These are phyloP conservation scores for Himalopsyche kuldschensis DNA, from an alignment of 2,888 invertebrate species.

Conservation along the genomic window DNA sequence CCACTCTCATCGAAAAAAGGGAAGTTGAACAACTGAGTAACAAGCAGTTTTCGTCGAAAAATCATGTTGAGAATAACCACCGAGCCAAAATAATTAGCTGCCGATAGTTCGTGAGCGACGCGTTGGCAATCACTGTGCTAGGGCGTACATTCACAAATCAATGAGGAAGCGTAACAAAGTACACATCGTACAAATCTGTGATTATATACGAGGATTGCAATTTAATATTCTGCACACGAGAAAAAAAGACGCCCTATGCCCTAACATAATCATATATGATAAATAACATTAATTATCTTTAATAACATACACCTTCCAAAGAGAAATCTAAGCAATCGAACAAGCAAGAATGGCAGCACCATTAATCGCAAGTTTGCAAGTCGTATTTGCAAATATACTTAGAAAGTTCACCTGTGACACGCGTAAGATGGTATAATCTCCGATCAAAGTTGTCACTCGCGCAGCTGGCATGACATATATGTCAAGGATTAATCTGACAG, in stretches of 20 bases:
- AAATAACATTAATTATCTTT: neutral
- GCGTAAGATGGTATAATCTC: neutral
- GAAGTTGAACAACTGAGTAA: too few relatives aligned
- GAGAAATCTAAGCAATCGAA: neutral
- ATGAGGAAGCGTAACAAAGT: too few relatives aligned
- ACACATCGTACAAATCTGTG: too few relatives aligned
- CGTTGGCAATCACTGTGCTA: too few relatives aligned
- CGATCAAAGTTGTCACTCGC: neutral
- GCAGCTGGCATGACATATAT: neutral
- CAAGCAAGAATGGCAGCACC: neutral
- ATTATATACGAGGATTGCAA: too few relatives aligned
- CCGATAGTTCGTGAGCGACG: too few relatives aligned
- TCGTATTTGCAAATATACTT: neutral
- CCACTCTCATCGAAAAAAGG: too few relatives aligned
- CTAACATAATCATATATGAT: neutral
- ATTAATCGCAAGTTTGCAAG: neutral
- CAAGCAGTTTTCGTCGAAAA: too few relatives aligned
- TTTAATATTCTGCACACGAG: too few relatives aligned
- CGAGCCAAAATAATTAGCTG: too few relatives aligned
- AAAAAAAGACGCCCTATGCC: neutral
- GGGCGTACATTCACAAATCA: too few relatives aligned
- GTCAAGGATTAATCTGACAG: neutral
- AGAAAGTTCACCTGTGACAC: slow-evolving; percentile 1
- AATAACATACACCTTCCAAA: neutral
- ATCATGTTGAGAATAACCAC: too few relatives aligned